Conservation (phyloP, 2,797 vertebrate genomes). For the Tapirus indicus region DNA sequence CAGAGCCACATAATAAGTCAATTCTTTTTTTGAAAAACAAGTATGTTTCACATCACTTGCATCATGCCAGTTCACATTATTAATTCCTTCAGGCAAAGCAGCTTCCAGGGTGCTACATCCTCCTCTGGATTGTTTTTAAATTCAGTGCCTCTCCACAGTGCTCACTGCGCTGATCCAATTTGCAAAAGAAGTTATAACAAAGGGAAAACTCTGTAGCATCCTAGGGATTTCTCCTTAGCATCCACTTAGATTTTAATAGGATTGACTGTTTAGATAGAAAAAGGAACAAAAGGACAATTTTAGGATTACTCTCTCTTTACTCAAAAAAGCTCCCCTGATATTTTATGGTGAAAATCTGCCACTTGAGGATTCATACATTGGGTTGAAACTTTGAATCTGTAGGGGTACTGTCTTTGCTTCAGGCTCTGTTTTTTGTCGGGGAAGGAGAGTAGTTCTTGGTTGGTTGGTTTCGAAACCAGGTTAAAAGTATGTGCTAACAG, state of each 20-base stretch:
- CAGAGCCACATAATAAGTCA: not conserved
- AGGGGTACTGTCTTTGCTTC: not conserved
- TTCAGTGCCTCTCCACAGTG: not conserved
- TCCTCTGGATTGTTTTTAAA: conserved; percentile 53
- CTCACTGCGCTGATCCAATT: conserved; percentile 37
- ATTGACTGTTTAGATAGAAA: conserved; percentile 68
- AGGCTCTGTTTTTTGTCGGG: not conserved
- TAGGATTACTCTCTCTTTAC: conserved; percentile 53
- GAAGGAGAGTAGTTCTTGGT: not conserved
- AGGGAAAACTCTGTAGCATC: conserved; percentile 49
- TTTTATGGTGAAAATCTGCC: conserved; percentile 40
- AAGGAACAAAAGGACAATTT: conserved; percentile 59
- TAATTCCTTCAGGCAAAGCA: conserved; percentile 48
- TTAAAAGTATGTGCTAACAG: not conserved
- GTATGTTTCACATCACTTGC: not conserved
- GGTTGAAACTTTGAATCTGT: conserved; percentile 6
- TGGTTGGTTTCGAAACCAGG: conserved; percentile 1
- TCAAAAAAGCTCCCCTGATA: conserved; percentile 56
- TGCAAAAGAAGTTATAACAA: conserved; percentile 62
- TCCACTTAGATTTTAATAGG: conserved; percentile 73
- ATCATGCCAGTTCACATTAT: not conserved
- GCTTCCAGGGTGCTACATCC: not conserved
- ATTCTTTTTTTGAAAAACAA: not conserved
- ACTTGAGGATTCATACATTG: not conserved
- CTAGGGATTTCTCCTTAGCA: conserved; percentile 67